Base-by-base conservation (phyloP, 2,888 invertebrate species). In the Heliconius hortense region DNA sequence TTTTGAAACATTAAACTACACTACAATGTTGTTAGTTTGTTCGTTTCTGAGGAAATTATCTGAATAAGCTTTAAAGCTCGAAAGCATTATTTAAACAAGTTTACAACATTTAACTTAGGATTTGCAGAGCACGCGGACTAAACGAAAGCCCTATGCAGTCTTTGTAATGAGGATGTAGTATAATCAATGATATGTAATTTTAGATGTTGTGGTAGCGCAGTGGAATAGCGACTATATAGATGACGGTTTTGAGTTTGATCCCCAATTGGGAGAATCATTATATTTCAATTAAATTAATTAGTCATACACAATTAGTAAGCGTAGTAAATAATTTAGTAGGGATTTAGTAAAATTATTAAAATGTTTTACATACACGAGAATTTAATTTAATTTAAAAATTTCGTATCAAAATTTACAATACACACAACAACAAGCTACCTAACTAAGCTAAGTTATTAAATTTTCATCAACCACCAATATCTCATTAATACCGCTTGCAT, bases 391-490 rank as follows among this genome's bases (percentile, higher is more conserved):
- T 35, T 62, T 69, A 35, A 68, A 21, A 10, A 53, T 10, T 15
- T 59, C 2, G 21, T 5, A 39, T 39, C 15, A 24, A 62, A 62
- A 59, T 74, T 35, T 21, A 60, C 28, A 68, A 68, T 62, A 63
- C 69, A 74, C 13, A 69, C 48, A n/a, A 69, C 18, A 60, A 35
- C 5, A 62, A 28, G n/a, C 63, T 69, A 69, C 68, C 60, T 31
- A 39, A 72, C 72, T 56, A 43, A 39, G 64, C 60, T 63, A 48
- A 39, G 67, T 67, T 76, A 77, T 77, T 73, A 76, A 76, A 77
- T 76, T 77, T 77, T 76, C 60, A 75, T 76, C 66, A 39, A 68
- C 35, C 48, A 39, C 70, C 76, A 53, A 76, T 76, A 76, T 67
- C 59, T 74, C 60, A 70, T 64, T 48, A 74, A 70, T 35, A 69